Evolutionary conservation across 2,888 invertebrate species (phyloP), one percentile per base, ranked within the genome.

Genomic region (Ophioninae sp.): DNA sequence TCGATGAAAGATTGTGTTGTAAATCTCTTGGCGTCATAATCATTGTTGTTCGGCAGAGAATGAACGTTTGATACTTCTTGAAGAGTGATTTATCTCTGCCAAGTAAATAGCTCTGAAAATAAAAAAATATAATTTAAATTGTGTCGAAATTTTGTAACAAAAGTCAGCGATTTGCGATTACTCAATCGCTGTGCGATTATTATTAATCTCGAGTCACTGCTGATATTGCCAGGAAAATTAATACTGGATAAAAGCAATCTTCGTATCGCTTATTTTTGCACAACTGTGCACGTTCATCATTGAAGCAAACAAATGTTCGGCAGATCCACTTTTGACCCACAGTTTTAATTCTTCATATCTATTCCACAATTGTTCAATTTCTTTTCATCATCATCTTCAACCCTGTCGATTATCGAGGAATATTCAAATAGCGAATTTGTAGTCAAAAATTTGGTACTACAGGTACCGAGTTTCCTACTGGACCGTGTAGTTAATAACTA

Each of bases 1-100:
- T 63, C 37, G 78, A 44, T 63, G 71, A 74, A 72, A 81, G 78
- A 81, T 75, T 71, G 74, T 59, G 56, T 30, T 20, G 20, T 51
- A 63, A 71, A 30, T 20, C 67, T 44, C 17, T 44, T 6, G 41
- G 64, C 23, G 20, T 6, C 59, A n/a, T 13, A 72, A 59, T 22
- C 17, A 51, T 68, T 17, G 58, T 39, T 20, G 37, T 10, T 73
- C 17, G 13, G 39, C 20, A 41, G 30, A 8, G 37, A 13, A 17
- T 17, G 20, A 17, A 41, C 61, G 61, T 44, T 73, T 61, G 6
- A 17, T 17, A 37, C n/a, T n/a, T 17, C 20, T 37, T n/a, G 39
- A 41, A 41, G 39, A 22, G 41, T 41, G 72, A 39, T 61, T 9
- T 61, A 58, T 41, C 39, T 72, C 59, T 22, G 39, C 23, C 37